Percentiles rank a stretch among this genome's conserved stretches.
Conservation (phyloP, 2,113 vertebrate genomes). For the Pristiophorus japonicus region DNA sequence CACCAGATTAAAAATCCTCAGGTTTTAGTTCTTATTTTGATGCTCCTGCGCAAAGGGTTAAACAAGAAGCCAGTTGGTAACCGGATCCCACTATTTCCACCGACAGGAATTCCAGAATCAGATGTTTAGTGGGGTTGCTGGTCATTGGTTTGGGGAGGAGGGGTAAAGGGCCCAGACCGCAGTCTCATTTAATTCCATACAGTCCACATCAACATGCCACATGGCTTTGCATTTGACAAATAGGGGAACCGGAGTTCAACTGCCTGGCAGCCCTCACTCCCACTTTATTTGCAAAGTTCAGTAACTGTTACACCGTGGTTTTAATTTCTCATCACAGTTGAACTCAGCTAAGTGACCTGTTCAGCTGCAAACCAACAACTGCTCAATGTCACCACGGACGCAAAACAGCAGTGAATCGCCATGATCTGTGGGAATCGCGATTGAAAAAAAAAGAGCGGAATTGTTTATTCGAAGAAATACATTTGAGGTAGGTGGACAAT, state of each 20-base stretch:
- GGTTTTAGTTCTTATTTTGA: not conserved
- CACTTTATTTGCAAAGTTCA: not conserved
- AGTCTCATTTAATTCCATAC: not conserved
- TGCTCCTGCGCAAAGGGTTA: not conserved
- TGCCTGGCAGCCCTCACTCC: not conserved
- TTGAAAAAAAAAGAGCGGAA: not conserved
- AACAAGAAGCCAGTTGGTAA: not conserved
- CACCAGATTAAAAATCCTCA: not conserved
- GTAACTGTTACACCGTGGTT: not conserved
- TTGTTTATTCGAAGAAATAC: not conserved
- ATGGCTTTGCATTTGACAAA: not conserved
- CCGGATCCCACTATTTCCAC: not conserved
- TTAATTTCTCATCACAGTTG: slow-evolving; percentile 1
- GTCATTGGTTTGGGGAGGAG: not conserved
- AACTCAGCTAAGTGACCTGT: not conserved
- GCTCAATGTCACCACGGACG: not conserved
- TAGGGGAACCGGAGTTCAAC: not conserved
- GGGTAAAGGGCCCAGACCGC: not conserved
- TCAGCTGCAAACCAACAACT: not conserved
- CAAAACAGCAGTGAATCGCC: not conserved
- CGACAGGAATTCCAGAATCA: not conserved
- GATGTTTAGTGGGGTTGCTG: not conserved
- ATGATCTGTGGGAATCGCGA: not conserved
- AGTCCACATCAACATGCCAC: not conserved
- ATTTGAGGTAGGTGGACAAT: slow-evolving; percentile 24